These are phyloP conservation scores for Paedocypris micromegethes DNA, from an alignment of 2,797 vertebrate species.

Conservation along the genomic window DNA sequence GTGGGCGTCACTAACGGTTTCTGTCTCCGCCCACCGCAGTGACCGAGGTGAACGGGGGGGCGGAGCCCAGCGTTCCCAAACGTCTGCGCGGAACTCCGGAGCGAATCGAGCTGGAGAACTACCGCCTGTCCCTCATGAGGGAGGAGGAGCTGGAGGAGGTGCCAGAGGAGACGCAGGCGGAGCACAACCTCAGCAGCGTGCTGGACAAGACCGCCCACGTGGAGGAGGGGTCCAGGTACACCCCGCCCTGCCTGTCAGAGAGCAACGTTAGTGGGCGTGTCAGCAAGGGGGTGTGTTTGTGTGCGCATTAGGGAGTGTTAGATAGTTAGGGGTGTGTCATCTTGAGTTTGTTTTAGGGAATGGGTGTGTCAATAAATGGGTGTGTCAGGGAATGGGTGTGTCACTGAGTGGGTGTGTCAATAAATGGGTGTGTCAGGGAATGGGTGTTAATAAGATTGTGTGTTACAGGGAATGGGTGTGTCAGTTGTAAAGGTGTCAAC, in stretches of 20 bases:
- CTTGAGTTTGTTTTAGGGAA: too few species aligned
- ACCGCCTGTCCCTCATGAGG: slow-evolving; percentile 81
- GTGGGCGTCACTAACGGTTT: slow-evolving; percentile 49
- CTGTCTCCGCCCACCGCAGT: slow-evolving; percentile 61
- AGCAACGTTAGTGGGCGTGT: too few species aligned
- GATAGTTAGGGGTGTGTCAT: too few species aligned
- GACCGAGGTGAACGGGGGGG: slow-evolving; percentile 79
- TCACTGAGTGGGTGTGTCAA: too few species aligned
- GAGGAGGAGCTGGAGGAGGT: slow-evolving; percentile 89
- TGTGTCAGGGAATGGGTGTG: too few species aligned
- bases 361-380: too few species aligned
- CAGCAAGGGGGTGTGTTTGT: too few species aligned
- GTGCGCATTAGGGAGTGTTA: too few species aligned
- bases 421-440: too few species aligned
- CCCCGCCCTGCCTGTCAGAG: background rate
- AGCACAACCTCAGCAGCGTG: slow-evolving; percentile 94
- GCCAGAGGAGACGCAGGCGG: slow-evolving; percentile 90
- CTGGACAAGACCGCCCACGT: slow-evolving; percentile 82
- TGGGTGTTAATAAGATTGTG: too few species aligned
- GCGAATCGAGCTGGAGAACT: slow-evolving; percentile 96
- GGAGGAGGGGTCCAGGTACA: slow-evolving; percentile 79
- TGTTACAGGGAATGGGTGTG: too few species aligned
- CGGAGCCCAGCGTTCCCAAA: slow-evolving; percentile 86
- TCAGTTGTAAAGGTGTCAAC: too few species aligned
- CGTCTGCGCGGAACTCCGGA: slow-evolving; percentile 87